Conservation (phyloP, 2,888 invertebrate genomes). For the Eupithecia dodoneata region DNA sequence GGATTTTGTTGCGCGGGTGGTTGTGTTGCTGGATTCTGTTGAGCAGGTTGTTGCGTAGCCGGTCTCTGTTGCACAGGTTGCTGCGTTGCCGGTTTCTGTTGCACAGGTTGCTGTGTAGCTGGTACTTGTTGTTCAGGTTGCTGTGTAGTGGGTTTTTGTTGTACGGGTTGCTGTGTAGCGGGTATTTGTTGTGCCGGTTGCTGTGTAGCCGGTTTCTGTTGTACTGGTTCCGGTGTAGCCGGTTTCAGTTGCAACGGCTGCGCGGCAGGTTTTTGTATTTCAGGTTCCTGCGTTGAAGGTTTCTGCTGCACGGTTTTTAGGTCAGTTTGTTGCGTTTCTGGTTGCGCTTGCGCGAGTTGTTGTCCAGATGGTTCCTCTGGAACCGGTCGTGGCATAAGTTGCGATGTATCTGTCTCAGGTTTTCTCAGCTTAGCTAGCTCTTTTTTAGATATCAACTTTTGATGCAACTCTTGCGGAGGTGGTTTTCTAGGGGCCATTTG, state of each 20-base stretch:
- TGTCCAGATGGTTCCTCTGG: not conserved
- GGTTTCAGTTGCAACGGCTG: not conserved
- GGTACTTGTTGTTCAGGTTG: not conserved
- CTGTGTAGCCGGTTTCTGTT: not conserved
- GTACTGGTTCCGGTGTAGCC: not conserved
- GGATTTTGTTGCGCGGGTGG: not conserved
- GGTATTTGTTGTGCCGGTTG: not conserved
- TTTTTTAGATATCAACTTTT: conserved; percentile 29
- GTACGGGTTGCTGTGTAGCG: not conserved
- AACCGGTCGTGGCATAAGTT: not conserved
- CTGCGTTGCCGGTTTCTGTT: not conserved
- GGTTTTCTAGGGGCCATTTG: conserved; percentile 9
- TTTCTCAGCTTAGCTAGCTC: conserved; percentile 30
- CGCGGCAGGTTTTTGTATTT: not conserved
- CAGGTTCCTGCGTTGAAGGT: not conserved
- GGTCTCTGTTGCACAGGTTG: not conserved
- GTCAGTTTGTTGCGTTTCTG: not conserved
- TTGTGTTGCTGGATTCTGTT: not conserved
- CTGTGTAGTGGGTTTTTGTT: not conserved
- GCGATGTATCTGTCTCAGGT: not conserved
- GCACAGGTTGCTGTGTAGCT: not conserved
- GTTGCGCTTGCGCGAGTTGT: not conserved
- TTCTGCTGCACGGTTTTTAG: not conserved
- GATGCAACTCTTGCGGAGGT: conserved; percentile 9
- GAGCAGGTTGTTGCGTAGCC: not conserved